Evolutionary conservation across 2,797 vertebrate genomes (phyloP).

Genomic region (Pipistrellus pipistrellus): DNA sequence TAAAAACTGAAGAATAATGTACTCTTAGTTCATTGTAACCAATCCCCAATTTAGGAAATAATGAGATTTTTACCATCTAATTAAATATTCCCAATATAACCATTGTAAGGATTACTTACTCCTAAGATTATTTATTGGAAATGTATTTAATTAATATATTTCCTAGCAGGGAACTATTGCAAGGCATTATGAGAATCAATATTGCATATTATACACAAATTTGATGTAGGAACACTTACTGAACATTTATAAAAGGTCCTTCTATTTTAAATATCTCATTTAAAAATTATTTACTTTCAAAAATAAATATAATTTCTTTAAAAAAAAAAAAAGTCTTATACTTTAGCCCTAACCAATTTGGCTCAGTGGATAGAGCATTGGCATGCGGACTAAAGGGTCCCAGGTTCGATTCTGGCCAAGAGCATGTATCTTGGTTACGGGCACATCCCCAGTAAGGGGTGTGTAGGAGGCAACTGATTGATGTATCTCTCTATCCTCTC

Average conservation of each 20-base stretch:
- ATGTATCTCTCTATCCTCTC: too few relatives aligned
- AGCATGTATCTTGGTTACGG: too few relatives aligned
- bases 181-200: background rate
- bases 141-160: background rate
- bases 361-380: too few relatives aligned
- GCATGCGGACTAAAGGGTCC: too few relatives aligned
- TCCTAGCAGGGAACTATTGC: background rate
- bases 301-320: too few relatives aligned
- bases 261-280: background rate
- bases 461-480: too few relatives aligned
- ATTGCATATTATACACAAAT: background rate
- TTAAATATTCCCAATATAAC: background rate
- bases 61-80: background rate
- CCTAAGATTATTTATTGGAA: background rate
- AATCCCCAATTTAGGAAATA: background rate
- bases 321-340: too few relatives aligned
- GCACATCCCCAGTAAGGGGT: too few relatives aligned
- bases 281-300: too few relatives aligned
- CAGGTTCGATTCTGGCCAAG: too few relatives aligned
- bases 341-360: too few relatives aligned
- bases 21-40: background rate
- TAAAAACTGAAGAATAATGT: conserved; percentile 4
- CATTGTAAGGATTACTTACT: background rate
- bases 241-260: background rate
- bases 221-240: background rate